phyloP scores from a whole-genome alignment of 2,888 invertebrate species.

The Lasioglossum calceatum region DNA sequence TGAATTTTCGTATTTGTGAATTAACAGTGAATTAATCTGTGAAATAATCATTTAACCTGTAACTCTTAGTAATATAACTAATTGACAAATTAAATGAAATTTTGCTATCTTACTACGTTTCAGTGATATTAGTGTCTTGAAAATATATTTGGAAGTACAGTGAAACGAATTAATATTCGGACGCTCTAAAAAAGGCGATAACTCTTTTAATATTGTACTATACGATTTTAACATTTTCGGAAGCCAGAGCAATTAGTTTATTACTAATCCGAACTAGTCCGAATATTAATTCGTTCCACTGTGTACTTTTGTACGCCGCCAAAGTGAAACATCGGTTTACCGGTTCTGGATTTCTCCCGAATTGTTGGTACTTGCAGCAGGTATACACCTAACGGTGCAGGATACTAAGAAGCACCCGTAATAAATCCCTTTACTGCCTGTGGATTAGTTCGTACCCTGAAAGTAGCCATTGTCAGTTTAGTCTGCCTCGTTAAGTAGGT shows the following conservation, averaged over 20 bases:
- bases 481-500: background rate
- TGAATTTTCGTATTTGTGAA: background rate
- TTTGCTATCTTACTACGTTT: background rate
- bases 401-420: constrained; percentile 36
- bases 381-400: constrained; percentile 56
- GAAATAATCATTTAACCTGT: background rate
- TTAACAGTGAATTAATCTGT: too few relatives aligned
- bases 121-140: background rate
- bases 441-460: constrained; percentile 40
- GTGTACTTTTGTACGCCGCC: too few relatives aligned
- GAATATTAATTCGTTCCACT: too few relatives aligned
- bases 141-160: background rate
- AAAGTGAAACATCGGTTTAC: background rate
- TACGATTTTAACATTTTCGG: too few relatives aligned
- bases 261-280: too few relatives aligned
- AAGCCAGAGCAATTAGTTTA: too few relatives aligned
- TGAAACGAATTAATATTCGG: too few relatives aligned
- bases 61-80: background rate
- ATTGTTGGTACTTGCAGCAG: background rate
- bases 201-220: too few relatives aligned
- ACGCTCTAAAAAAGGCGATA: too few relatives aligned
- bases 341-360: constrained; percentile 18
- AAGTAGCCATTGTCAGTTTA: background rate
- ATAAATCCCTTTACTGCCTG: constrained; percentile 63
- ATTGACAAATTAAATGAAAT: background rate